A percentile compares a stretch with the other conserved stretches of the same genome.
Evolutionary conservation across 2,888 invertebrate genomes (phyloP).

Genomic region (Drosophila fungiperda): DNA sequence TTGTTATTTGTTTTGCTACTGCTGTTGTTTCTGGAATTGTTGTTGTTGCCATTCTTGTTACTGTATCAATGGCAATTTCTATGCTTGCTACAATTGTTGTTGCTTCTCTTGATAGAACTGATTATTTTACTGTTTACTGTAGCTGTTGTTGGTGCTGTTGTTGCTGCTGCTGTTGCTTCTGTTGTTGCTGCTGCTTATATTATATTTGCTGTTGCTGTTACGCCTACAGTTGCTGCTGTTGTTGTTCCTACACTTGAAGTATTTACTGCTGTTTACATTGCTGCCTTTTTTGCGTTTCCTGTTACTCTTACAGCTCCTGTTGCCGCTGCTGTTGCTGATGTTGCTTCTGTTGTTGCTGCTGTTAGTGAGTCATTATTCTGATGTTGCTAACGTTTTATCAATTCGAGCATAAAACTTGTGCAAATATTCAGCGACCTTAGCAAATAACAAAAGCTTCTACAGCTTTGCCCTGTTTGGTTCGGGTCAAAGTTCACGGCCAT

Average conservation of each 20-base stretch:
- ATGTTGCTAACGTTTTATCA: constrained; percentile 14
- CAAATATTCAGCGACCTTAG: constrained; percentile 33
- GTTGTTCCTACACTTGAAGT: neutral
- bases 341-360: neutral
- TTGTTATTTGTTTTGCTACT: neutral
- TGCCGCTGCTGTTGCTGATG: neutral
- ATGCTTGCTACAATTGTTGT: neutral
- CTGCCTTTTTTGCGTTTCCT: neutral
- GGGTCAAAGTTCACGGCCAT: constrained; percentile 58
- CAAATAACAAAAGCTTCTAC: constrained; percentile 19
- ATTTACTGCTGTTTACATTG: neutral
- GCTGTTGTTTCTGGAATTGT: neutral
- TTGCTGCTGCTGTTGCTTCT: neutral
- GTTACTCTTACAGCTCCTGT: neutral
- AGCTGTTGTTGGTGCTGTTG: neutral
- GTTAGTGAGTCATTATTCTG: constrained; percentile 24
- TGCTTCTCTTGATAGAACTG: neutral
- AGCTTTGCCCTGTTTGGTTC: constrained; percentile 4
- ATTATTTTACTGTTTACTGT: neutral
- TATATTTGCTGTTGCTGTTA: neutral
- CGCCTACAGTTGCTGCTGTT: neutral
- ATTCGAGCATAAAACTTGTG: constrained; percentile 41
- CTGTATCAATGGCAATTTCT: neutral
- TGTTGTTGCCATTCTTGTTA: neutral
- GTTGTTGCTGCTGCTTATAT: neutral